These are phyloP conservation scores for Cosmopolites sordidus DNA, from an alignment of 2,888 invertebrate genomes.

Conservation along the genomic window DNA sequence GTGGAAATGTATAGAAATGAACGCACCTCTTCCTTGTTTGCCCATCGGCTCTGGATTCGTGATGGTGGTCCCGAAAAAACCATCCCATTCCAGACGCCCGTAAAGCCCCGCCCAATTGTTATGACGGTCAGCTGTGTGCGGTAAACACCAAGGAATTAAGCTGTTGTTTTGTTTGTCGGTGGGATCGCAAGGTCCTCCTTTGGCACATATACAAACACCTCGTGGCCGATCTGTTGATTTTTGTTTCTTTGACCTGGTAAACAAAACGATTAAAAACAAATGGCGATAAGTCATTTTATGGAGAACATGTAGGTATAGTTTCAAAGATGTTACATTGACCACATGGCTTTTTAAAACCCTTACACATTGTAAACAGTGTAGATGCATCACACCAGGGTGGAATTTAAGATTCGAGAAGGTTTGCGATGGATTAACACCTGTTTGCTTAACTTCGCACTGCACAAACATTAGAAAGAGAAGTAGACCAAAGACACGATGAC, in stretches of 20 bases:
- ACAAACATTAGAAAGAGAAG: no score
- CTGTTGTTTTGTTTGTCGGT: slow-evolving; percentile 75
- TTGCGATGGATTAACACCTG: no score
- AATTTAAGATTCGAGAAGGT: no score
- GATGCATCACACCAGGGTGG: no score
- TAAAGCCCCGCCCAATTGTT: slow-evolving; percentile 86
- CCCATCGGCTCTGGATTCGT: slow-evolving; percentile 89
- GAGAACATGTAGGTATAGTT: background rate
- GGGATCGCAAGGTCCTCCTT: slow-evolving; percentile 62
- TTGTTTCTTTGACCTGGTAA: slow-evolving; percentile 51
- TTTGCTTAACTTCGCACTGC: no score
- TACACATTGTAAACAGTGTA: no score
- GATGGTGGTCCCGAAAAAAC: slow-evolving; percentile 79
- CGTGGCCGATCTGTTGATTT: slow-evolving; percentile 51
- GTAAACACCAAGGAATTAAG: slow-evolving; percentile 83
- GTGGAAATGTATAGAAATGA: slow-evolving; percentile 21
- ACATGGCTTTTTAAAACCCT: no score
- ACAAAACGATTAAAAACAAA: no score
- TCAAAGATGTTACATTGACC: no score
- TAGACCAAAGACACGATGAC: no score
- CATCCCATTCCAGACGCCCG: slow-evolving; percentile 76
- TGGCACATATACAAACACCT: slow-evolving; percentile 76
- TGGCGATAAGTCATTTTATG: no score
- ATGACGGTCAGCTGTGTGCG: slow-evolving; percentile 80
- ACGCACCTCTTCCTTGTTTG: slow-evolving; percentile 68